phyloP scores from a whole-genome alignment of 35 echinoderm and acorn worm species.

The Amphiura filiformis region DNA sequence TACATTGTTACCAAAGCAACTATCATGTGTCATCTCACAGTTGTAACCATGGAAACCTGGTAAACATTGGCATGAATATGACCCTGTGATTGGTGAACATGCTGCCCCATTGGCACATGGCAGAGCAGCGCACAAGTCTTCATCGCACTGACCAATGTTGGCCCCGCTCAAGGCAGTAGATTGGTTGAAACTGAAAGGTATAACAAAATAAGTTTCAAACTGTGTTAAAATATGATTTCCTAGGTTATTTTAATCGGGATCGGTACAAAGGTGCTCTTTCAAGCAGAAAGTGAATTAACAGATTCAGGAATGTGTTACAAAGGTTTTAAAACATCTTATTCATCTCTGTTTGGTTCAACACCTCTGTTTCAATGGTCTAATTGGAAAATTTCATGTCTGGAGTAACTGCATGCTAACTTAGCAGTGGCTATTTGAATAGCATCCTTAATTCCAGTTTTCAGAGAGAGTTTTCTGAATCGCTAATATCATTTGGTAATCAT shows the following conservation, averaged over 20 bases:
- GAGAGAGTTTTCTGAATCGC: too few relatives aligned
- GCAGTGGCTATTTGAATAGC: too few relatives aligned
- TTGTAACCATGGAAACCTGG: conserved; percentile 61
- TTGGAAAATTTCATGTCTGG: too few relatives aligned
- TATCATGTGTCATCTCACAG: conserved; percentile 50
- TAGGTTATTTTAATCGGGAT: neutral
- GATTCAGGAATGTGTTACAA: too few relatives aligned
- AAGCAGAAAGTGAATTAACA: too few relatives aligned
- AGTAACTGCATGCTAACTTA: too few relatives aligned
- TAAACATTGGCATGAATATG: conserved; percentile 50
- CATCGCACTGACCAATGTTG: conserved; percentile 70
- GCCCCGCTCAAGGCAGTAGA: conserved; percentile 42
- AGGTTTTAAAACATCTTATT: too few relatives aligned
- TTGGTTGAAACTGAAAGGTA: conserved; percentile 57
- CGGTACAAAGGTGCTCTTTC: too few relatives aligned
- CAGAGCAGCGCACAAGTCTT: conserved; percentile 56
- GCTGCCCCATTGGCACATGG: conserved; percentile 75
- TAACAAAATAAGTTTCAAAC: neutral
- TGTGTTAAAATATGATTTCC: neutral
- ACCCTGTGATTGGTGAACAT: conserved; percentile 38
- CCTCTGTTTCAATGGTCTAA: too few relatives aligned
- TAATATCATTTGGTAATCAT: too few relatives aligned
- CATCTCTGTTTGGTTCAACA: too few relatives aligned
- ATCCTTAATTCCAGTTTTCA: too few relatives aligned
- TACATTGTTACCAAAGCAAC: conserved; percentile 36